Evolutionary conservation across 2,113 vertebrate genomes (phyloP), one percentile per base, ranked within the genome.

Genomic region (Apistogramma diplotaenia): DNA sequence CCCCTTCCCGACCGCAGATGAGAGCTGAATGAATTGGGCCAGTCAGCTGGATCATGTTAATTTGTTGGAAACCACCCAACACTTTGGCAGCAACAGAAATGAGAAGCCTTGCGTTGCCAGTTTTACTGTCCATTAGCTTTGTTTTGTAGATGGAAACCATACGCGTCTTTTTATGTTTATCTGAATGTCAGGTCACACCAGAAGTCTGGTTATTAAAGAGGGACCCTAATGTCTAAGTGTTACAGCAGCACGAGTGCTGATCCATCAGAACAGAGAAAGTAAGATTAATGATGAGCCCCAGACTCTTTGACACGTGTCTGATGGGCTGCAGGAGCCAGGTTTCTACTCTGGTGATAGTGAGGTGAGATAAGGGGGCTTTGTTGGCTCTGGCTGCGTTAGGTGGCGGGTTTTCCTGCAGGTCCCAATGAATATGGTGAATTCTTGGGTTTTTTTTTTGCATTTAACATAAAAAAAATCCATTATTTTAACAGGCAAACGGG

Each of bases 1-100:
- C n/a, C n/a, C n/a, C n/a, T n/a, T n/a, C n/a, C n/a, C n/a, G n/a
- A 31, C 31, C 31, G 31, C 60, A 75, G 74, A 65, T 58, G 35
- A 77, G 61, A 76, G 85, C 55, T 59, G 79, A 85, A 81, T 79
- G 85, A 82, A 85, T 81, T 59, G 81, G 76, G 51, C 73, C 72
- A 80, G 87, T 86, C 84, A 82, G 79, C 84, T 84, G 82, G 86
- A 75, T 86, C 78, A 62, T 89, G 84, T 83, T 93, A 81, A 89
- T 88, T 80, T 90, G 86, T 76, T 93, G 90, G 83, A 91, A 67
- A 61, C 61, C 59, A 54, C 62, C 92, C 88, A 91, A 82, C 49
- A 57, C 81, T 79, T 79, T 70, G 73, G 87, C 55, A 70, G 87
- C 91, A 89, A 89, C 79, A 85, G 82, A 87, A 82, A 85, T 74